Evolutionary conservation across 1,140 invertebrate genomes (phyloP), one percentile per base, ranked within the genome.

Genomic region (Phortica variegata): DNA sequence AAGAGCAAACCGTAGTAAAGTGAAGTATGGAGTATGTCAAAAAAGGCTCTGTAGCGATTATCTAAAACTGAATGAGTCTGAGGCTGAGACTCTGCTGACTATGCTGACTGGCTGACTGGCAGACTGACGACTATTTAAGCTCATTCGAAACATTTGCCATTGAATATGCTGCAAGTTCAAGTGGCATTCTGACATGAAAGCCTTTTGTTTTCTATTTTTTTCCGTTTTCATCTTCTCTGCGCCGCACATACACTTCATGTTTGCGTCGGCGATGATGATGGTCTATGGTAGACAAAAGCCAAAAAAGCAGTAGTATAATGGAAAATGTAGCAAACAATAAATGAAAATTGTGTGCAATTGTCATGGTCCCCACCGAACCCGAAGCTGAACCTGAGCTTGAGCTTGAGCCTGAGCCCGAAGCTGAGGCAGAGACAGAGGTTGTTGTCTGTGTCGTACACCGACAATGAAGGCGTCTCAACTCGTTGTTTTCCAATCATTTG

Each of bases 311-410:
- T 69, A 68, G 69, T 69, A 60, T 68, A 63, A 47, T 63, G 23
- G 68, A 68, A 68, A 63, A 60, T 68, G 63, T 68, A 68, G 63
- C 65, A 60, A 69, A 68, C 63, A 68, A 68, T 68, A 68, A 68
- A 68, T 68, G 63, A 68, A 68, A 68, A 68, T 68, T 68, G 63
- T 68, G 65, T 60, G 63, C 63, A 68, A 68, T 68, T 68, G 63
- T 68, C 63, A 60, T 66, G 63, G 48, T 47, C 23, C 10, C 8
- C 44, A 16, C 17, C n/a, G 12, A 40, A 36, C 29, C 42, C 38
- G 20, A 23, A 33, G 37, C 17, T n/a, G 43, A 33, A 8, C 7
- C 29, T 12, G 12, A 8, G 7, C 7, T 12, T 12, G 12, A 31
- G 29, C 7, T 31, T 19, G 17, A 32, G 15, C 34, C 32, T 26